A percentile compares a stretch with the other conserved stretches of the same genome.
phyloP scores from a whole-genome alignment of 2,113 vertebrate genomes.

The Etheostoma spectabile region DNA sequence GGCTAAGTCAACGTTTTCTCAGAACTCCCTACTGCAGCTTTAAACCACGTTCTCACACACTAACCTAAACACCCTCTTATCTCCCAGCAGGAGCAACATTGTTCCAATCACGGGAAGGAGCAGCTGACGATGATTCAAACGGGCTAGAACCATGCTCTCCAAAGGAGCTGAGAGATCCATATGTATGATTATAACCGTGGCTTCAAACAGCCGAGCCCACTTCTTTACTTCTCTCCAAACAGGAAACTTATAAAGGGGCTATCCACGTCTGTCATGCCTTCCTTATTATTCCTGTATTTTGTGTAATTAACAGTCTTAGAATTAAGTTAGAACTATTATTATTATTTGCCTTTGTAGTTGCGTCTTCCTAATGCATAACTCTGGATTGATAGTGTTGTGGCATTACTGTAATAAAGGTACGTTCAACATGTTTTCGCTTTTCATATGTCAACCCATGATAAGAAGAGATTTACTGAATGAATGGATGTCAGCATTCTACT shows the following conservation, averaged over 20 bases:
- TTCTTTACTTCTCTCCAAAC: conserved; percentile 45
- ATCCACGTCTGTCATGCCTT: conserved; percentile 30
- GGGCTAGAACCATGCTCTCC: conserved; percentile 42
- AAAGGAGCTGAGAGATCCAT: conserved; percentile 49
- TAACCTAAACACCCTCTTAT: conserved; percentile 41
- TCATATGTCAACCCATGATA: conserved; percentile 11
- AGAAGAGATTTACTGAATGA: conserved; percentile 35
- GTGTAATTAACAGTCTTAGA: conserved; percentile 35
- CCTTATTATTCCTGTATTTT: conserved; percentile 53
- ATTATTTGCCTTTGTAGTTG: background rate
- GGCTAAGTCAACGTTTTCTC: too few species aligned
- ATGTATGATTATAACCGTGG: conserved; percentile 56
- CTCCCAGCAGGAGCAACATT: conserved; percentile 26
- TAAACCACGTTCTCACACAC: background rate
- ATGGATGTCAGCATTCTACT: conserved; percentile 42
- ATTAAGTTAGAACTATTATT: conserved; percentile 16
- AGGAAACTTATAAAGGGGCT: conserved; percentile 36
- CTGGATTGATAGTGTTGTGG: background rate
- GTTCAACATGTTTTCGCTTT: conserved; percentile 25
- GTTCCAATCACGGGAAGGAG: conserved; percentile 48
- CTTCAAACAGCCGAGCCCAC: conserved; percentile 61
- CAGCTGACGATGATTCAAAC: conserved; percentile 63
- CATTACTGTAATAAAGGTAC: conserved; percentile 12
- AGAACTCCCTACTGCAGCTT: too few species aligned
- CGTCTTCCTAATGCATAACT: background rate